Conservation (phyloP, 2,888 invertebrate species). For the Folsomia manolachei region DNA sequence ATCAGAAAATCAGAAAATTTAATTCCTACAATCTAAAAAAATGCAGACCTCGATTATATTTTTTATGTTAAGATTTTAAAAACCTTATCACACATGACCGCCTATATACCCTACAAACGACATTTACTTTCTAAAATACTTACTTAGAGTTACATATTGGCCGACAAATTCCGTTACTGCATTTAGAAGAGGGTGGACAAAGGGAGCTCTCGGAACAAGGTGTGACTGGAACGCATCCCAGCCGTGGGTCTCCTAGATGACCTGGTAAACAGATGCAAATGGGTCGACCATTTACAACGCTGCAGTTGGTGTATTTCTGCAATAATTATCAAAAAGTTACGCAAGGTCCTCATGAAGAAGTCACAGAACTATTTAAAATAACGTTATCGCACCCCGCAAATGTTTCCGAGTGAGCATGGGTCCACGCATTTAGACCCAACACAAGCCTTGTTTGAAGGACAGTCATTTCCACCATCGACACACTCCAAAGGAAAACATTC, state of each 20-base stretch:
- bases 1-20: too few species aligned
- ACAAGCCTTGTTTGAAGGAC: slow-evolving; percentile 73
- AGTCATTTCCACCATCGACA: slow-evolving; percentile 71
- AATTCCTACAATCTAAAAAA: too few species aligned
- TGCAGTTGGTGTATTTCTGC: slow-evolving; percentile 62
- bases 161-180: slow-evolving; percentile 59
- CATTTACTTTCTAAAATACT: too few species aligned
- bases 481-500: slow-evolving; percentile 49
- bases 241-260: slow-evolving; percentile 67
- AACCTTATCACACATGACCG: too few species aligned
- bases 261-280: slow-evolving; percentile 80
- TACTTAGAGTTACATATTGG: slow-evolving; percentile 72
- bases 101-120: too few species aligned
- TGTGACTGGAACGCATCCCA: slow-evolving; percentile 78
- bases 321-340: neutral
- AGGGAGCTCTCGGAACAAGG: slow-evolving; percentile 77
- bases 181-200: slow-evolving; percentile 79
- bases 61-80: too few species aligned
- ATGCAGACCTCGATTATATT: too few species aligned
- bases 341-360: too few species aligned
- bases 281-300: slow-evolving; percentile 69
- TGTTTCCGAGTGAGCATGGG: slow-evolving; percentile 75
- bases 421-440: slow-evolving; percentile 76
- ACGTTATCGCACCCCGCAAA: slow-evolving; percentile 64
- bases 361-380: too few species aligned